Conservation (phyloP, 2,888 invertebrate species). For the Drosophila putrida region DNA sequence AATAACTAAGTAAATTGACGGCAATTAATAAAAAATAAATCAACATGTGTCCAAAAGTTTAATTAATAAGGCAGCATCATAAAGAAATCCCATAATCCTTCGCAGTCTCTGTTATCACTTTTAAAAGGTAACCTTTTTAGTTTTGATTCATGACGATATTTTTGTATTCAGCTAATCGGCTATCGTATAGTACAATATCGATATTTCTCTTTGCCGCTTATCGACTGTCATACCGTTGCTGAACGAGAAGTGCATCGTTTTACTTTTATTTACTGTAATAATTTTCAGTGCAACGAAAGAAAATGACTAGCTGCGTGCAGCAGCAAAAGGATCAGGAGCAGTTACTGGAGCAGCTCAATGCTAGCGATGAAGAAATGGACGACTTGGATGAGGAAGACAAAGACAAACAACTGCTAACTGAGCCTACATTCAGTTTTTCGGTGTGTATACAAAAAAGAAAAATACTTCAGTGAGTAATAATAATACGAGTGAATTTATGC, state of each 20-base stretch:
- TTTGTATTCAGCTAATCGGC: constrained; percentile 15
- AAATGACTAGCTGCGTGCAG: constrained; percentile 79
- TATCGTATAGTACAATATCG: constrained; percentile 6
- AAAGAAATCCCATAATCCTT: background rate
- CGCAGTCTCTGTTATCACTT: background rate
- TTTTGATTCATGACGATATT: background rate
- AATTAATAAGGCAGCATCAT: background rate
- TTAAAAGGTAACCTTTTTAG: constrained; percentile 15
- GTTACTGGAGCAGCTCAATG: constrained; percentile 60
- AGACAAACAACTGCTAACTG: constrained; percentile 52
- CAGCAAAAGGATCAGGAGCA: constrained; percentile 74
- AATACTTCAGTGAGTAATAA: background rate
- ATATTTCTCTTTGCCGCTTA: constrained; percentile 19
- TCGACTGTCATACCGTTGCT: constrained; percentile 21
- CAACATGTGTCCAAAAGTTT: background rate
- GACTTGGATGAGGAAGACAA: constrained; percentile 53
- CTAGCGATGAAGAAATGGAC: constrained; percentile 70
- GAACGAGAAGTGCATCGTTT: constrained; percentile 33
- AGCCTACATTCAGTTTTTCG: constrained; percentile 78
- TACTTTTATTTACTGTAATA: constrained; percentile 28
- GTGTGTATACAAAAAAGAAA: constrained; percentile 66
- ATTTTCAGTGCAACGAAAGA: constrained; percentile 38
- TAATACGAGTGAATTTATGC: constrained; percentile 2
- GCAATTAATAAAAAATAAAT: background rate
- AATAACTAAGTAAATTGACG: background rate